Base-by-base conservation (phyloP, 1,140 invertebrate species). In the Harpegnathos saltator region DNA sequence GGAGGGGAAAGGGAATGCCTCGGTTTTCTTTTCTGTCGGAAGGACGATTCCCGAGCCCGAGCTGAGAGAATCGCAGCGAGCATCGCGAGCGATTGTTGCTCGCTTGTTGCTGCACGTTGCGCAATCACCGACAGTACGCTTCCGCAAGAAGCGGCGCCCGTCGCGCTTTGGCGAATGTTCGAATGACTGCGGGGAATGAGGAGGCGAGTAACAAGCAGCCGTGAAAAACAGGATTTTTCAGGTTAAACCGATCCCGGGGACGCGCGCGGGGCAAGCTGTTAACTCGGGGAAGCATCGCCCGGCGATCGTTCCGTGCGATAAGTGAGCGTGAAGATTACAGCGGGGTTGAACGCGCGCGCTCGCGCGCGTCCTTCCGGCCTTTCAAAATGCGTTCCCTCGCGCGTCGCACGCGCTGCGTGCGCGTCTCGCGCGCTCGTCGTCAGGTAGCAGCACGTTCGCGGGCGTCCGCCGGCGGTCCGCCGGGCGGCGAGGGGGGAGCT, bases 341-440 rank as follows among this genome's bases (percentile, higher is more conserved):
- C 62, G 80, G 82, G 71, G 69, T 84, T 87, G 82, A 87, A 84
- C 56, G 85, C 75, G 65, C 82, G 65, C 86, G 69, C 75, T 71
- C 56, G 85, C 75, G 65, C 82, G 65, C 86, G 69, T 82, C 77
- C 66, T 87, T 88, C 82, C 86, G 83, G 82, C 77, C 77, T 88
- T 88, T 88, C 85, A 80, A 88, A 85, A 88, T 62, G 75, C 74
- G 75, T 85, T 88, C 75, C 73, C 86, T 87, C 83, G 82, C 86
- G 38, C 82, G 75, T 75, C 72, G 83, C 65, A 66, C 72, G 85
- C 65, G 69, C 52, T 48, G 58, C 82, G 9, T 66, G 44, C 62
- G 33, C 68, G 48, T 56, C 88, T 88, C 54, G 54, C 11, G 59
- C 52, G 44, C 77, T 24, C 33, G 38, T 82, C 86, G 71, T 72